Conservation (phyloP, 2,888 invertebrate species). For the Camptogramma bilineatum region DNA sequence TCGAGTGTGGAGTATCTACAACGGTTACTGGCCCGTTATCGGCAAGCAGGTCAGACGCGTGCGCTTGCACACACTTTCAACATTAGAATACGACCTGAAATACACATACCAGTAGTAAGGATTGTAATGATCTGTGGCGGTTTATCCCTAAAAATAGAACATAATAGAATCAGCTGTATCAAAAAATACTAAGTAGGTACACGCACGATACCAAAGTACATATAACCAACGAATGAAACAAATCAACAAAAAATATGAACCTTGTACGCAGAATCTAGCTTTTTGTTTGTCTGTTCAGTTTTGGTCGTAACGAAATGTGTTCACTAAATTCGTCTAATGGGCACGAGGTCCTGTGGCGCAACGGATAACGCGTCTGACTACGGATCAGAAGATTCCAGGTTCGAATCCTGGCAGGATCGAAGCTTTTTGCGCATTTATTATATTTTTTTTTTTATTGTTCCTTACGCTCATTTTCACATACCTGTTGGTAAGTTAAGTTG, state of each 20-base stretch:
- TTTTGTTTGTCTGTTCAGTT: conserved; percentile 6
- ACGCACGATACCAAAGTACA: conserved; percentile 18
- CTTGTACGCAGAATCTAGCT: background rate
- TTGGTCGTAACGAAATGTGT: conserved; percentile 7
- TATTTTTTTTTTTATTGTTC: background rate
- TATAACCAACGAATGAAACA: background rate
- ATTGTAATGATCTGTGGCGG: conserved; percentile 5
- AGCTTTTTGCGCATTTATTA: conserved; percentile 29
- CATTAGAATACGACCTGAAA: conserved; percentile 63
- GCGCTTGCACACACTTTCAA: conserved; percentile 68
- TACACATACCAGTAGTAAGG: conserved; percentile 38
- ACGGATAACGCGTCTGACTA: conserved; percentile 90
- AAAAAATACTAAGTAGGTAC: conserved; percentile 27
- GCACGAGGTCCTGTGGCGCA: conserved; percentile 84
- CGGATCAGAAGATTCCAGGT: conserved; percentile 90
- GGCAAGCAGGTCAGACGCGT: conserved; percentile 79
- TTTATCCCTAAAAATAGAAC: background rate
- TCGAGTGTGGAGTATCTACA: conserved; percentile 25
- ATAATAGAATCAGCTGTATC: background rate
- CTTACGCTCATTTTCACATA: background rate
- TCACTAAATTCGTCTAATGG: fast-evolving
- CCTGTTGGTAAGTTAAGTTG: background rate
- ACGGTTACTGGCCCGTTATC: conserved; percentile 51
- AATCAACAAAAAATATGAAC: background rate
- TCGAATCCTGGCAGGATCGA: conserved; percentile 87